phyloP scores from a whole-genome alignment of 1,140 invertebrate species.

The Gryon sp. region DNA sequence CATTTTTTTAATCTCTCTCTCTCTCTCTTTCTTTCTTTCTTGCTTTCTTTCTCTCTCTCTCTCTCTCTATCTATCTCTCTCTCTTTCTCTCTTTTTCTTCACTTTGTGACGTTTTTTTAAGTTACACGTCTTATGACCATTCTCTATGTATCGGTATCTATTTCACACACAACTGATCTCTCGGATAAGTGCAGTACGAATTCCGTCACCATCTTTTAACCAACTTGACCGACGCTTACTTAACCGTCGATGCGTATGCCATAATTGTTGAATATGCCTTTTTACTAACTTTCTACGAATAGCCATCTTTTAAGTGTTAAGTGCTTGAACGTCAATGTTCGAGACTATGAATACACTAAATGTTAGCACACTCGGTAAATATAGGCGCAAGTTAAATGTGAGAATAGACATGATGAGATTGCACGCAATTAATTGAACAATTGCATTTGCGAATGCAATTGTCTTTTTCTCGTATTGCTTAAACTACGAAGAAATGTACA shows the following conservation, averaged over 20 bases:
- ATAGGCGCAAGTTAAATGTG: slow-evolving; percentile 10
- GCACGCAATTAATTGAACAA: slow-evolving; percentile 23
- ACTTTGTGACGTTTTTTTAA: too few relatives aligned
- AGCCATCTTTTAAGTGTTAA: slow-evolving; percentile 29
- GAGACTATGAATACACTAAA: slow-evolving; percentile 26
- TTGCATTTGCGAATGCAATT: too few relatives aligned
- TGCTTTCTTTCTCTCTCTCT: too few relatives aligned
- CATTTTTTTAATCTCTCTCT: slow-evolving; percentile 49
- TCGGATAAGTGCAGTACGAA: slow-evolving; percentile 30
- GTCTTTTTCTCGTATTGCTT: too few relatives aligned
- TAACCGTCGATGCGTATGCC: slow-evolving; percentile 4
- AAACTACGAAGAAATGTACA: too few relatives aligned
- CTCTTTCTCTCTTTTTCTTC: slow-evolving; percentile 13
- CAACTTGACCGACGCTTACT: slow-evolving; percentile 19
- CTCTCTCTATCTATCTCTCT: slow-evolving; percentile 54
- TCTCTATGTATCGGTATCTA: slow-evolving; percentile 44
- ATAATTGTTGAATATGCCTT: slow-evolving; percentile 49
- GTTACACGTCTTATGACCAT: slow-evolving; percentile 29
- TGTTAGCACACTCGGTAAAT: slow-evolving; percentile 18
- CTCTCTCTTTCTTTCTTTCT: slow-evolving; percentile 12
- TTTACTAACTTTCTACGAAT: slow-evolving; percentile 56
- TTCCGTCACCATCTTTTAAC: slow-evolving; percentile 29
- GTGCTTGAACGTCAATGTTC: slow-evolving; percentile 15
- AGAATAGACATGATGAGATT: slow-evolving; percentile 1
- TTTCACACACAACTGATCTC: slow-evolving; percentile 41